These are phyloP conservation scores for Orientallactaga bullata DNA, from an alignment of 2,113 vertebrate species.

Conservation along the genomic window DNA sequence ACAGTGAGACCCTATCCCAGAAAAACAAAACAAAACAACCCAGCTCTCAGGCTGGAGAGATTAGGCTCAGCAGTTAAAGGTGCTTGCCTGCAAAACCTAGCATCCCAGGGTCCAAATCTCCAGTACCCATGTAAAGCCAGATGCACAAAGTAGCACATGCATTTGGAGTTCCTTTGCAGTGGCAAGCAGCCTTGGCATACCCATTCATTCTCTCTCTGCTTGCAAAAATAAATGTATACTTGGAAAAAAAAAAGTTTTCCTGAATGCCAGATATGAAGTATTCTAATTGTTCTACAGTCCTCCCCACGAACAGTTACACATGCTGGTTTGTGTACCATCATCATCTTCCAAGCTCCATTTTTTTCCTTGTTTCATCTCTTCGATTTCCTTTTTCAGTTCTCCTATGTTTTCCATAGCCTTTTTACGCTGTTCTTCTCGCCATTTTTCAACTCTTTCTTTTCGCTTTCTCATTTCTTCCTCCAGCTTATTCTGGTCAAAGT, in stretches of 20 bases:
- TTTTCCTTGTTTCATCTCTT: slow-evolving; percentile 99
- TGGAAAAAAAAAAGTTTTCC: neutral
- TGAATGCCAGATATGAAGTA: neutral
- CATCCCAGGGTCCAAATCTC: no score
- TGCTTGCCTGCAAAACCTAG: no score
- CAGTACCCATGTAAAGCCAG: no score
- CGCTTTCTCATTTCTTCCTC: slow-evolving; percentile 99
- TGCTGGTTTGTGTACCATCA: slow-evolving; percentile 90
- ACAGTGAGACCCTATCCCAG: no score
- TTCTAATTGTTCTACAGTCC: slow-evolving; percentile 1
- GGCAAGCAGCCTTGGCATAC: no score
- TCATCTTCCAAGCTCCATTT: slow-evolving; percentile 99
- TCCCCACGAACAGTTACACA: neutral
- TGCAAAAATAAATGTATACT: no score
- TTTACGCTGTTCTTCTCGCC: slow-evolving; percentile 98
- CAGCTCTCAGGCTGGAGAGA: no score
- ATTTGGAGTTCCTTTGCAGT: no score
- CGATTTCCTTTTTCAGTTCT: slow-evolving; percentile 97
- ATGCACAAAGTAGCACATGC: no score
- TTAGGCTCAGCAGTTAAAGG: no score
- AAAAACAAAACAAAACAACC: no score
- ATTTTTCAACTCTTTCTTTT: slow-evolving; percentile 99
- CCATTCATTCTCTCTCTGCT: no score
- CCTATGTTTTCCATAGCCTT: slow-evolving; percentile 98
- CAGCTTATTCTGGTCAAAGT: slow-evolving; percentile 99